Conservation (phyloP, 2,113 vertebrate species). For the Chaetorhynchus papuensis region DNA sequence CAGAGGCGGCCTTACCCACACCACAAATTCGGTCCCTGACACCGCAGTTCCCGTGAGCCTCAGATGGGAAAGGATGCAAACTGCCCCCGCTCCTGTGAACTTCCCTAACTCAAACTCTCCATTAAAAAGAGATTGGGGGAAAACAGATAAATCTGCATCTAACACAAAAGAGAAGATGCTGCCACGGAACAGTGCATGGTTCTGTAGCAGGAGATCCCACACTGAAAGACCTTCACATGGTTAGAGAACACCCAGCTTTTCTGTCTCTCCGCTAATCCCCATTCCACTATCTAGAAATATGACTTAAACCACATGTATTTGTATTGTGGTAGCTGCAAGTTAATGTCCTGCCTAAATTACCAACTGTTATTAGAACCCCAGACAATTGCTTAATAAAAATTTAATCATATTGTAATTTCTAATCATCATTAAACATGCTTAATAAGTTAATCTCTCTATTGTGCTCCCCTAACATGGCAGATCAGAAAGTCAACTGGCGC, state of each 20-base stretch:
- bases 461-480: background rate
- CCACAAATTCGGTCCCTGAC: accelerated
- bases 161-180: background rate
- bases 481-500: background rate
- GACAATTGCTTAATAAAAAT: constrained; percentile 67
- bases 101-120: background rate
- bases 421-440: constrained; percentile 57
- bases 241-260: background rate
- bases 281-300: background rate
- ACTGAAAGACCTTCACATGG: background rate
- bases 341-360: constrained; percentile 56
- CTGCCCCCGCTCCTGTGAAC: background rate
- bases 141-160: background rate
- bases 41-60: accelerated
- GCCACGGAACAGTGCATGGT: background rate
- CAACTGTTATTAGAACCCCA: constrained; percentile 55
- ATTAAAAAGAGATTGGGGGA: background rate
- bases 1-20: background rate
- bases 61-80: background rate
- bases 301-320: constrained; percentile 33
- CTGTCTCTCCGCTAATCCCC: background rate
- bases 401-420: constrained; percentile 65
- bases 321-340: constrained; percentile 25
- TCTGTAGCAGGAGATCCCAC: background rate
- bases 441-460: constrained; percentile 57